phyloP scores from a whole-genome alignment of 2,113 vertebrate species.

The Petaurus breviceps region DNA sequence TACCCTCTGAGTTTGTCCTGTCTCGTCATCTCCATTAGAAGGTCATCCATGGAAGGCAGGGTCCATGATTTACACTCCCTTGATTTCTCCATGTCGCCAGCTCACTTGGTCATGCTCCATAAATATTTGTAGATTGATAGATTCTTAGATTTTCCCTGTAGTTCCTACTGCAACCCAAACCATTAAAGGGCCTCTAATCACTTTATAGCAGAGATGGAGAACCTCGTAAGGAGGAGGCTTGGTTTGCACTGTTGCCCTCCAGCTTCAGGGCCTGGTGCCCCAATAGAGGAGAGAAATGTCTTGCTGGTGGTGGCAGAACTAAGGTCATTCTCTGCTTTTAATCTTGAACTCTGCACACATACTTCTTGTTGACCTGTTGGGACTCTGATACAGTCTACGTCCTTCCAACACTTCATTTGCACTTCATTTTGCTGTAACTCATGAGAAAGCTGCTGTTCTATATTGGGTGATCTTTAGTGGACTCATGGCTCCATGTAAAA shows the following conservation, averaged over 20 bases:
- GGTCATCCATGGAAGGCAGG: not conserved
- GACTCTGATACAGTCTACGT: too few species aligned
- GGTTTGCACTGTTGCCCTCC: too few species aligned
- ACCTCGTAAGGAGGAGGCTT: not conserved
- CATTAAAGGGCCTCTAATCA: not conserved
- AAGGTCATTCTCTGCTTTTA: not conserved
- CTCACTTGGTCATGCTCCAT: not conserved
- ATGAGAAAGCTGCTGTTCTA: too few species aligned
- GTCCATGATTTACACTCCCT: not conserved
- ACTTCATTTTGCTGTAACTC: too few species aligned
- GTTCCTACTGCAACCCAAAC: not conserved
- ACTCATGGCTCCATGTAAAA: too few species aligned
- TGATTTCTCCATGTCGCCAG: not conserved
- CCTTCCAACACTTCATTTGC: too few species aligned
- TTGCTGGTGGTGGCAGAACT: not conserved
- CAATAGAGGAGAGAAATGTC: not conserved
- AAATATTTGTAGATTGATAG: not conserved
- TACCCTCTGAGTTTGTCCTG: not conserved
- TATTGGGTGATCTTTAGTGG: too few species aligned
- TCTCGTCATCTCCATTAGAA: not conserved
- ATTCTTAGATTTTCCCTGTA: not conserved
- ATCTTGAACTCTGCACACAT: not conserved
- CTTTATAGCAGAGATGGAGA: not conserved
- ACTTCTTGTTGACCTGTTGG: too few species aligned
- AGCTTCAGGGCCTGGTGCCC: not conserved